Evolutionary conservation across 1,140 invertebrate genomes (phyloP).

Genomic region (Sipha flava): DNA sequence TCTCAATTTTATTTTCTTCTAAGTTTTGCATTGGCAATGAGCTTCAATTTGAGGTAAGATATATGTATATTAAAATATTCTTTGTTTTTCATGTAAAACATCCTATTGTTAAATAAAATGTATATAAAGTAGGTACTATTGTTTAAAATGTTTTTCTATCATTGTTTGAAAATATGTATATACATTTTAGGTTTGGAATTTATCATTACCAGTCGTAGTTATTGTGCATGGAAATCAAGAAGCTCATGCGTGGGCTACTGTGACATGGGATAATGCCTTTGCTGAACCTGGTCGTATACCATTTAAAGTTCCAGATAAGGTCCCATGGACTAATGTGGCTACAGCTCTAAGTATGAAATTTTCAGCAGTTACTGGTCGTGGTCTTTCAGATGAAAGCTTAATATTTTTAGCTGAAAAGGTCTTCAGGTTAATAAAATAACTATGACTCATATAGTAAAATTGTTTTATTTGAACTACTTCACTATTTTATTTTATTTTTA

Average conservation of each 20-base stretch:
- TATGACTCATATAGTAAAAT: neutral
- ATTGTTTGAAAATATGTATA: no score
- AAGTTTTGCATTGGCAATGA: slow-evolving; percentile 86
- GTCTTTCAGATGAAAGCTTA: slow-evolving; percentile 74
- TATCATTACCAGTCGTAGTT: slow-evolving; percentile 92
- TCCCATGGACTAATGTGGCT: slow-evolving; percentile 75
- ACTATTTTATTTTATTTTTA: slow-evolving; percentile 34
- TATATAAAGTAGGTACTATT: no score
- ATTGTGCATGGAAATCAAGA: slow-evolving; percentile 97
- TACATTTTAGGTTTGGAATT: slow-evolving; percentile 82
- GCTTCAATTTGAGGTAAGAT: slow-evolving; percentile 70
- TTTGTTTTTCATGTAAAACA: no score
- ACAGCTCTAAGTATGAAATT: slow-evolving; percentile 87
- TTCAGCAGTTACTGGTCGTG: slow-evolving; percentile 67
- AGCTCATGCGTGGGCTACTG: slow-evolving; percentile 92
- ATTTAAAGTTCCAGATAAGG: slow-evolving; percentile 83
- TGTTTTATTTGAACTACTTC: neutral
- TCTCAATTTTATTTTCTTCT: slow-evolving; percentile 87
- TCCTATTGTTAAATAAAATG: no score
- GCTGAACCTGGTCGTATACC: slow-evolving; percentile 81
- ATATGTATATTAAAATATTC: no score
- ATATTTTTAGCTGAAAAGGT: slow-evolving; percentile 85
- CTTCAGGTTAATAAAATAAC: slow-evolving; percentile 52
- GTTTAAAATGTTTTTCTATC: no score
- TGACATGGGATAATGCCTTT: slow-evolving; percentile 97